Evolutionary conservation across 2,797 vertebrate species (phyloP).

Genomic region (Dallia pectoralis): DNA sequence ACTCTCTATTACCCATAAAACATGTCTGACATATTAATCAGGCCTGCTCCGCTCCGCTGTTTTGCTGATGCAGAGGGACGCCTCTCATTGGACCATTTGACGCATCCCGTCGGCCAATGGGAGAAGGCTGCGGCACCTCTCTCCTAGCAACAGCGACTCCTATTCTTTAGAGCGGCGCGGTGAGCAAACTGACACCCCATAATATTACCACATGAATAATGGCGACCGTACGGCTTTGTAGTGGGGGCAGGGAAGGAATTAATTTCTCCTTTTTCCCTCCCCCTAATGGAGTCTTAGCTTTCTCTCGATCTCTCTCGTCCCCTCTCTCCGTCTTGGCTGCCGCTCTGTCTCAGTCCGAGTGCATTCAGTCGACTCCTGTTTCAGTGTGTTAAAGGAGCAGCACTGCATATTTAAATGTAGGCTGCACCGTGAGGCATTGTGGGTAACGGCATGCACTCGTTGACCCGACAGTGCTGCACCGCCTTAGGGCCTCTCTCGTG

Average conservation of each 20-base stretch:
- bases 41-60: slow-evolving; percentile 68
- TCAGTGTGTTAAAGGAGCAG: slow-evolving; percentile 78
- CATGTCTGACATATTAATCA: slow-evolving; percentile 84
- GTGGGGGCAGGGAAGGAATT: slow-evolving; percentile 64
- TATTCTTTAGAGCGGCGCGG: slow-evolving; percentile 70
- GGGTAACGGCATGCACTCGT: slow-evolving; percentile 78
- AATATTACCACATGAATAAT: slow-evolving; percentile 88
- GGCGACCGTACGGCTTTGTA: slow-evolving; percentile 66
- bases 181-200: slow-evolving; percentile 83
- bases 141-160: slow-evolving; percentile 93
- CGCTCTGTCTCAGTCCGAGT: slow-evolving; percentile 56
- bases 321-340: slow-evolving; percentile 63
- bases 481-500: slow-evolving; percentile 66
- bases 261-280: slow-evolving; percentile 44
- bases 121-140: slow-evolving; percentile 73
- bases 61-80: slow-evolving; percentile 59
- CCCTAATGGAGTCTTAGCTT: slow-evolving; percentile 34
- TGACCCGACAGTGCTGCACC: slow-evolving; percentile 72
- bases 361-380: slow-evolving; percentile 71
- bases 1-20: slow-evolving; percentile 79
- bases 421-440: slow-evolving; percentile 64
- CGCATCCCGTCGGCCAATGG: slow-evolving; percentile 77
- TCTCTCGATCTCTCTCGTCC: slow-evolving; percentile 38
- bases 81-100: slow-evolving; percentile 76
- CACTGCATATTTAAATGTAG: slow-evolving; percentile 65